These are phyloP conservation scores for Dicyrtomina minuta DNA, from an alignment of 2,888 invertebrate genomes.

Conservation along the genomic window DNA sequence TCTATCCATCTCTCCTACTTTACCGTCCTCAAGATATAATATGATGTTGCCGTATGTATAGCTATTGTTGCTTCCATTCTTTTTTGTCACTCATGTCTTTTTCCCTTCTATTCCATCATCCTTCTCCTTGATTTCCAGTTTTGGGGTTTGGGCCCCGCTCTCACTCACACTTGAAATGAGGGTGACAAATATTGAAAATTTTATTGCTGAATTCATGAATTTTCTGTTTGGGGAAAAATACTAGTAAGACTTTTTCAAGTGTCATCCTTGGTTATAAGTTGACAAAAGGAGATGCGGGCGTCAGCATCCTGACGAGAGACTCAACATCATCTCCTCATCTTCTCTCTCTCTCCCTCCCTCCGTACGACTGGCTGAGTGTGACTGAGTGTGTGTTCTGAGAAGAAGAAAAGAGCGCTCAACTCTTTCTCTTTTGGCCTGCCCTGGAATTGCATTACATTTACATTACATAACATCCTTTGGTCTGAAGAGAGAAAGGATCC, in stretches of 20 bases:
- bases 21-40: not conserved
- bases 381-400: not conserved
- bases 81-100: not conserved
- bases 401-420: not conserved
- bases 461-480: no score
- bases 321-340: constrained; percentile 19
- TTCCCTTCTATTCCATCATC: not conserved
- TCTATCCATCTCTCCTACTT: constrained; percentile 3
- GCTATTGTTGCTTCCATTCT: no score
- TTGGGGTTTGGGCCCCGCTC: not conserved
- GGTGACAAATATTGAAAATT: constrained; percentile 53
- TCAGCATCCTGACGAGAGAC: constrained; percentile 43
- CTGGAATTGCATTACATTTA: no score
- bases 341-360: not conserved
- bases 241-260: constrained; percentile 37
- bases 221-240: constrained; percentile 32
- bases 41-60: no score
- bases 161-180: constrained; percentile 12
- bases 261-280: constrained; percentile 44
- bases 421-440: constrained; percentile 1
- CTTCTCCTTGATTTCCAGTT: not conserved
- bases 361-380: not conserved
- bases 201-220: constrained; percentile 53
- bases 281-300: constrained; percentile 52
- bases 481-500: no score